Evolutionary conservation across 2,113 vertebrate genomes (phyloP).

Genomic region (Oriolus oriolus): DNA sequence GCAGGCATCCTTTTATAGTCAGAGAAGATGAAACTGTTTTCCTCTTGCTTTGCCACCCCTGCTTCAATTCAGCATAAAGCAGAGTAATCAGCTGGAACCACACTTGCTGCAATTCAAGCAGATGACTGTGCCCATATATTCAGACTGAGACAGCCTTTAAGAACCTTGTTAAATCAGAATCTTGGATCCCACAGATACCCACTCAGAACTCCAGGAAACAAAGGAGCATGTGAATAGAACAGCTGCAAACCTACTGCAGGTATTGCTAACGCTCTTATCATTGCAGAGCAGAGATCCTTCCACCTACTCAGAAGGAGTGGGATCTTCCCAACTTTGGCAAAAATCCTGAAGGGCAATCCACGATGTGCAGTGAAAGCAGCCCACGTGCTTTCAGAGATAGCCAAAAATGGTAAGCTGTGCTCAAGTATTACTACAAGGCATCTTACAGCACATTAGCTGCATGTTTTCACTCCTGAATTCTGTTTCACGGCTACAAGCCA

Average conservation of each 20-base stretch:
- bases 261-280: neutral
- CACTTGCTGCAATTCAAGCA: neutral
- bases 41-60: neutral
- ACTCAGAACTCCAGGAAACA: neutral
- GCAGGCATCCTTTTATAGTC: neutral
- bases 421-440: neutral
- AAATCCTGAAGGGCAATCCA: slow-evolving; percentile 69
- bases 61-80: neutral
- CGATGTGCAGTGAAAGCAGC: slow-evolving; percentile 73
- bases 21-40: neutral
- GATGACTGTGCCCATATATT: neutral
- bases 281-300: slow-evolving; percentile 75
- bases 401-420: slow-evolving; percentile 77
- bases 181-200: neutral
- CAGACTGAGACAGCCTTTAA: neutral
- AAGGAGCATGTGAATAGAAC: neutral
- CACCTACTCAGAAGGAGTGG: slow-evolving; percentile 69
- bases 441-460: neutral
- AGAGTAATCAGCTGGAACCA: neutral
- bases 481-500: neutral
- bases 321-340: slow-evolving; percentile 73
- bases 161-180: neutral
- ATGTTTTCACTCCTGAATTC: neutral
- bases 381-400: slow-evolving; percentile 82
- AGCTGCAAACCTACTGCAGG: neutral